Evolutionary conservation across 2,888 invertebrate genomes (phyloP), one percentile per base, ranked within the genome.

Genomic region (Dascillus cervinus): DNA sequence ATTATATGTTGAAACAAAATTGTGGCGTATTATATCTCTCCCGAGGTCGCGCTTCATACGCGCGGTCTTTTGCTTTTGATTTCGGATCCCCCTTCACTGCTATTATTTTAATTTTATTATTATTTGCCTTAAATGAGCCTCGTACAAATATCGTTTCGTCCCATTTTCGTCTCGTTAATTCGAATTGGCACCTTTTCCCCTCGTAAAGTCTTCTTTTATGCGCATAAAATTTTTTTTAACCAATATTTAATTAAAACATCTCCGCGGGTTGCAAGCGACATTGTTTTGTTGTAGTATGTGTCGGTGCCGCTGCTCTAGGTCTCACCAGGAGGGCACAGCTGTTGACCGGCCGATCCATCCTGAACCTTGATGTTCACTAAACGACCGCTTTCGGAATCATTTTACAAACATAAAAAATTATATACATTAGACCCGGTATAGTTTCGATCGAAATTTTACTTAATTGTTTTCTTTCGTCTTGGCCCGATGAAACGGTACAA

Each of bases 251-350:
- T 55, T 55, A 55, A 57, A 55, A 55, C 47, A 50, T 49, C 53
- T 39, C 51, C 47, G 49, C 47, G 46, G 50, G 52, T 48, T 44
- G 46, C 36, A 47, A 41, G 44, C 52, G 56, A 54, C 56, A 56
- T 44, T 51, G 52, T 51, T 54, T 56, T 56, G 53, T 58, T 53
- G 51, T 49, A 51, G 52, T 50, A 47, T 54, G 47, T 54, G 50
- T 49, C 49, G 44, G 43, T 47, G 47, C 52, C 47, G 47, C 47
- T 52, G 52, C 46, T 49, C 44, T 46, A 44, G 47, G 50, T 55
- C 58, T 38, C 56, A 36, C 44, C 51, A 47, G 59, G 60, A 47
- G 53, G 50, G 52, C 57, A 44, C 60, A 58, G 56, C 57, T 56
- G 57, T 57, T 53, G 46, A 46, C 39, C 48, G 50, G 41, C 49